phyloP scores from a whole-genome alignment of 2,113 vertebrate genomes.

The Daubentonia madagascariensis region DNA sequence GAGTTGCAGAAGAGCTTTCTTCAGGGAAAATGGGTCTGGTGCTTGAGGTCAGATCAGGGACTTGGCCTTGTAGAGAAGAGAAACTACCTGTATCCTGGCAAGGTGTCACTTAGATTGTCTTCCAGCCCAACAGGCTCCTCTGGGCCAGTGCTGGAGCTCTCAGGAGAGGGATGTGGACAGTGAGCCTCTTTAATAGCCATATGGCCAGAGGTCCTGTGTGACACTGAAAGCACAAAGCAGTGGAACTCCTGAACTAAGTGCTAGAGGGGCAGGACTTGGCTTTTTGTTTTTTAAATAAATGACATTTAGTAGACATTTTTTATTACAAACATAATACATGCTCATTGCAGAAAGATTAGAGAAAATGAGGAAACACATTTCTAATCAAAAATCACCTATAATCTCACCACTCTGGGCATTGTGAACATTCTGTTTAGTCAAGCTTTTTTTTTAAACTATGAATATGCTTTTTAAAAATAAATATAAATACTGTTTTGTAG shows the following conservation, averaged over 20 bases:
- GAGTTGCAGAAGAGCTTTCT: not conserved
- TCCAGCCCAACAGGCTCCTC: not conserved
- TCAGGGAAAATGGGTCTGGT: not conserved
- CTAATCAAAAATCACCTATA: not conserved
- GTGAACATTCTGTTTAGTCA: not conserved
- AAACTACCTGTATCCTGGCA: not conserved
- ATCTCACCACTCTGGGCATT: not conserved
- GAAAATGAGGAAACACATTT: not conserved
- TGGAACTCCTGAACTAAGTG: not conserved
- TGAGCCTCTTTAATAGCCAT: not conserved
- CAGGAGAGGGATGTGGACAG: fast-evolving
- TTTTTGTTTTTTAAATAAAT: not conserved
- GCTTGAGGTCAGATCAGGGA: not conserved
- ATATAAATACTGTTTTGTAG: not conserved
- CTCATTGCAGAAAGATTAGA: not conserved
- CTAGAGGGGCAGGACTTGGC: not conserved
- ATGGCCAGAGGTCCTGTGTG: not conserved
- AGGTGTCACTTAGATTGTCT: not conserved
- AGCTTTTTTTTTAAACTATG: not conserved
- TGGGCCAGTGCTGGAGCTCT: not conserved
- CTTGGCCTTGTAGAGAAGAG: not conserved
- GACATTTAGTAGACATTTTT: not conserved
- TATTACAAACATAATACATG: not conserved
- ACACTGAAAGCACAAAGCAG: not conserved
- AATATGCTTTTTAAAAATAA: not conserved